A percentile compares a stretch with the other conserved stretches of the same genome.
Conservation (phyloP, 2,797 vertebrate species). For the Huso huso region DNA sequence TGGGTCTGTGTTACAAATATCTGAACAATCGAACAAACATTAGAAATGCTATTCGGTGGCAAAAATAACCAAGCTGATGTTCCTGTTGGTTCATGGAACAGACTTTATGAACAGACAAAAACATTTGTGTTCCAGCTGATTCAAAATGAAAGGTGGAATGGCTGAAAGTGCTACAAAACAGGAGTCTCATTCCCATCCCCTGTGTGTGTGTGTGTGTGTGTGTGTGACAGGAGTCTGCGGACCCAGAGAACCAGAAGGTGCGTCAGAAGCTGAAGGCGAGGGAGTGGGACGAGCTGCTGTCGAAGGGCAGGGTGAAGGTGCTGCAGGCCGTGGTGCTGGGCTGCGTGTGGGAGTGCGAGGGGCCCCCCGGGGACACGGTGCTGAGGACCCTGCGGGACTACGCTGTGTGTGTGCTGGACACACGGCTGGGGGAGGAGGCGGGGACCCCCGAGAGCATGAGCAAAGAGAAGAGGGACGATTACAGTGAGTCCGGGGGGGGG, state of each 20-base stretch:
- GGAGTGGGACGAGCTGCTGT: conserved; percentile 92
- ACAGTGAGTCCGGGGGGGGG: conserved; percentile 69
- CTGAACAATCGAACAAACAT: too few relatives aligned
- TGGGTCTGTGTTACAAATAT: too few relatives aligned
- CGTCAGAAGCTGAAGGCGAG: conserved; percentile 86
- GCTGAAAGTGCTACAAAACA: too few relatives aligned
- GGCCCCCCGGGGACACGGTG: conserved; percentile 19
- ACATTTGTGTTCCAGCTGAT: too few relatives aligned
- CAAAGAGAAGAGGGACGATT: conserved; percentile 59
- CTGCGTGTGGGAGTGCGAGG: conserved; percentile 70
- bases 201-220: too few relatives aligned
- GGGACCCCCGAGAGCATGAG: conserved; percentile 53
- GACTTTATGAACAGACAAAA: too few relatives aligned
- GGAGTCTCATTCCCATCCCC: background rate
- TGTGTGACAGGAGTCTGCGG: conserved; percentile 63
- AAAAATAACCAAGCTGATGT: too few relatives aligned
- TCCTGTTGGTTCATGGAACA: too few relatives aligned
- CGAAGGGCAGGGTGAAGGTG: conserved; percentile 79
- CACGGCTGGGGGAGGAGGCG: conserved; percentile 49
- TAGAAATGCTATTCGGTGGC: too few relatives aligned
- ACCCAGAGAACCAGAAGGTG: conserved; percentile 85
- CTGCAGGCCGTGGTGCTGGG: conserved; percentile 77
- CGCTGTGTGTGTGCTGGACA: conserved; percentile 62
- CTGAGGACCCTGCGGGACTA: conserved; percentile 64
- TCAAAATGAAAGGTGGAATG: too few relatives aligned